Evolutionary conservation across 2,797 vertebrate genomes (phyloP).

Genomic region (Tadarida brasiliensis): DNA sequence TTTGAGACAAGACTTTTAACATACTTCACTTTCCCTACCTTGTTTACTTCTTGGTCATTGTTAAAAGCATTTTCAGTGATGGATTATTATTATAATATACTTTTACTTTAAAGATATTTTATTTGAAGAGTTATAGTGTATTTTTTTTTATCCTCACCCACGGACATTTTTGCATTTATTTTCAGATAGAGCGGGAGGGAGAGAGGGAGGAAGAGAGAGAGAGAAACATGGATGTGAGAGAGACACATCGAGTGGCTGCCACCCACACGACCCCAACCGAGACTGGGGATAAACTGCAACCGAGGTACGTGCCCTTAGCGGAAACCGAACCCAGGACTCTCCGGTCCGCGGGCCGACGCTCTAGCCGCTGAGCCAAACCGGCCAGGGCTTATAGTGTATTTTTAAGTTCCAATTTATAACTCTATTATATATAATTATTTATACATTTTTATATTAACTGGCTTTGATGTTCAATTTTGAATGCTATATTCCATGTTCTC

Average conservation of each 20-base stretch:
- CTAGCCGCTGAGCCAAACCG: no score
- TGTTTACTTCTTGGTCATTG: slow-evolving; percentile 7
- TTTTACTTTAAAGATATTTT: background rate
- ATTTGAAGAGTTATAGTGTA: slow-evolving; percentile 7
- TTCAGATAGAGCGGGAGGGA: no score
- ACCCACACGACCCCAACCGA: no score
- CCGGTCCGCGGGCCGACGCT: no score
- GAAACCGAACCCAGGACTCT: no score
- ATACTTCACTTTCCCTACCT: background rate
- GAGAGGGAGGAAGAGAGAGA: no score
- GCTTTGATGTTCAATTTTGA: background rate
- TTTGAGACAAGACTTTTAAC: background rate
- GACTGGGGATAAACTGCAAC: no score
- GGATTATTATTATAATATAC: background rate
- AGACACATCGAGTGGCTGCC: no score
- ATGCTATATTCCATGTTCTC: background rate
- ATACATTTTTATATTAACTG: background rate
- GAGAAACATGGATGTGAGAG: no score
- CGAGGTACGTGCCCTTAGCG: no score
- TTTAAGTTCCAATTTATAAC: background rate
- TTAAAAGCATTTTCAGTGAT: background rate
- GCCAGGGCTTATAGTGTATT: background rate
- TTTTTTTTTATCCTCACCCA: no score
- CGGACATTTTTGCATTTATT: no score
- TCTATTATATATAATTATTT: background rate